Base-by-base conservation (phyloP, 2,888 invertebrate species). In the Eilema sororculum region DNA sequence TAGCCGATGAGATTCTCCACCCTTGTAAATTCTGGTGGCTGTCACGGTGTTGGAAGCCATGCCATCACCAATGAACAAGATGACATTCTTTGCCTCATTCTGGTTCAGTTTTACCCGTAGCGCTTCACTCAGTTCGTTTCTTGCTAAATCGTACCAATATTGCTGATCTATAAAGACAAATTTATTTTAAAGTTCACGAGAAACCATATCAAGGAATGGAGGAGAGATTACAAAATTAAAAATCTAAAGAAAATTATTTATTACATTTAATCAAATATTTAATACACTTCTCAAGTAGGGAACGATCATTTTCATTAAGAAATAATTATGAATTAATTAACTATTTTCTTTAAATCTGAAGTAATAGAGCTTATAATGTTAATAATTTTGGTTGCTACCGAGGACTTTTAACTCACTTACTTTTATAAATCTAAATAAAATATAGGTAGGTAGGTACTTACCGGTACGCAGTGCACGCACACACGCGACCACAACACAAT, bases 21-120 rank as follows among this genome's bases (percentile, higher is more conserved):
- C 97, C 65, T 96, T 97, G 89, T 97, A 97, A 69, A 98, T 98
- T 82, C 99, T 96, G 0, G 98, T 96, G 0, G 98, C 97, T 0
- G 98, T 98, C 65, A 98, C 96, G 0, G 98, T 98, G 75, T 98
- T 97, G 0, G 97, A 96, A 0, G 98, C 98, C 98, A 99, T 98
- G 4, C 99, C 99, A 86, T 99, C 99, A 0, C 98, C 99, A 8
- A 99, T 92, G 87, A 98, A 98, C 0, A 99, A 82, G 64, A 99
- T 97, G 1, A 98, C 97, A 88, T 98, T 98, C 89, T 97, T 98
- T 0, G 98, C 98, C 0, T 91, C 89, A 4, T 95, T 95, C 20
- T 92, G 89, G 82, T 97, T 97, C 86, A 94, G 95, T 83, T 96
- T 93, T 3, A 96, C 90, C n/a, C 93, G 89, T 1, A 97, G 88